Evolutionary conservation across 2,797 vertebrate genomes (phyloP).

Genomic region (Anguilla pacifica): DNA sequence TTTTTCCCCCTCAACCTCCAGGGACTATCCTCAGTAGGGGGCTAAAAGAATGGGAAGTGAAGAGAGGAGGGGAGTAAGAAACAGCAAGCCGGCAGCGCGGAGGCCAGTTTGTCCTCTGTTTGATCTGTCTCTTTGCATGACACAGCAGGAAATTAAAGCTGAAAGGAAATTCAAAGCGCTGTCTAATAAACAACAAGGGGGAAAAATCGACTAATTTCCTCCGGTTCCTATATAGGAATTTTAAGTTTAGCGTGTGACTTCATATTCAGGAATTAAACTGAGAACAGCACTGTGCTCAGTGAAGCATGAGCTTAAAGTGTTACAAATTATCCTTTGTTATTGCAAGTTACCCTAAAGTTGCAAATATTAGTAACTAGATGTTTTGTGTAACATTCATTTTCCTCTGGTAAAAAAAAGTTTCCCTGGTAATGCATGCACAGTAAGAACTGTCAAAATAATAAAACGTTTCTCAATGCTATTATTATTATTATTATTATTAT

Average conservation of each 20-base stretch:
- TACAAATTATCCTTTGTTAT: constrained; percentile 24
- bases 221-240: constrained; percentile 49
- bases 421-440: background rate
- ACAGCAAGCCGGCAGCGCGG: constrained; percentile 57
- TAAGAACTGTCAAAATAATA: background rate
- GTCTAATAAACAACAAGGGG: constrained; percentile 68
- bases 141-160: constrained; percentile 76
- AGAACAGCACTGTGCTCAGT: constrained; percentile 36
- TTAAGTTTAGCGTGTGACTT: constrained; percentile 49
- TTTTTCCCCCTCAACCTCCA: constrained; percentile 74
- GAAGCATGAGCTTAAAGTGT: constrained; percentile 22
- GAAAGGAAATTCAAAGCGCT: constrained; percentile 71
- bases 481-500: background rate
- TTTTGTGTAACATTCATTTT: background rate
- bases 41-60: constrained; percentile 78
- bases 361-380: background rate
- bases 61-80: constrained; percentile 54
- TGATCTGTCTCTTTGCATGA: constrained; percentile 69
- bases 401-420: background rate
- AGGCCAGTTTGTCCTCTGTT: constrained; percentile 72
- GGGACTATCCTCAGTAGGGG: constrained; percentile 75
- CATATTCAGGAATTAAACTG: constrained; percentile 24
- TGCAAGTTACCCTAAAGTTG: background rate
- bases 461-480: background rate
- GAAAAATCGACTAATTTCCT: constrained; percentile 64